Base-by-base conservation (phyloP, 2,797 vertebrate genomes). In the Lithobates pipiens region DNA sequence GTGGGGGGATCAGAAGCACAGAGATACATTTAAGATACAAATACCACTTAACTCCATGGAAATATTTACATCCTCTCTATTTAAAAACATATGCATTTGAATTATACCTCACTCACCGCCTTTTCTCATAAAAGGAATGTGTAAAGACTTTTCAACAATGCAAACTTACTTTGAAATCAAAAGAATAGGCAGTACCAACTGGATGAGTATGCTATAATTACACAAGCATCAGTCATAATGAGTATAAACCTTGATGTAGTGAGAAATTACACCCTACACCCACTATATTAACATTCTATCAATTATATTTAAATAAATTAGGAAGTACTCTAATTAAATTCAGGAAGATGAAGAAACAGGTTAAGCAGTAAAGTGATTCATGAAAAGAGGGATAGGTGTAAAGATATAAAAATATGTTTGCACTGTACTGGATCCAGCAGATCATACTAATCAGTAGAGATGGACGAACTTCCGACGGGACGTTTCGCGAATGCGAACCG, bases 131-230 rank as follows among this genome's bases (percentile, higher is more conserved):
- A 67, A 67, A 29, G 65, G 25, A 67, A 67, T 67, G 25, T 67
- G 25, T 29, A 29, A 67, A 9, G 25, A 67, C 25, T 67, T 25
- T 67, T 11, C 65, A 25, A 27, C 2, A n/a, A 67, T 67, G 25
- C 25, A 67, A 67, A 15, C 65, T 29, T 4, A 67, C 10, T 67
- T 67, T 67, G 65, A 67, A 67, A 67, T 27, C 10, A 67, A 67
- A 67, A 67, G 63, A 25, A 61, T 61, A 25, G n/a, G 65, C 65
- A 25, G 65, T 67, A 23, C 54, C 18, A 61, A n/a, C 18, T 23
- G 10, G 25, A 67, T 67, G 65, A 67, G 25, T 67, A 67, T 67
- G 25, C 65, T 67, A 29, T 67, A 67, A 67, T 67, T 67, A 67
- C 10, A 67, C 18, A 25, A 29, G n/a, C 65, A 67, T 29, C 25